These are phyloP conservation scores for Thereva unica DNA, from an alignment of 2,888 invertebrate genomes.

Conservation along the genomic window DNA sequence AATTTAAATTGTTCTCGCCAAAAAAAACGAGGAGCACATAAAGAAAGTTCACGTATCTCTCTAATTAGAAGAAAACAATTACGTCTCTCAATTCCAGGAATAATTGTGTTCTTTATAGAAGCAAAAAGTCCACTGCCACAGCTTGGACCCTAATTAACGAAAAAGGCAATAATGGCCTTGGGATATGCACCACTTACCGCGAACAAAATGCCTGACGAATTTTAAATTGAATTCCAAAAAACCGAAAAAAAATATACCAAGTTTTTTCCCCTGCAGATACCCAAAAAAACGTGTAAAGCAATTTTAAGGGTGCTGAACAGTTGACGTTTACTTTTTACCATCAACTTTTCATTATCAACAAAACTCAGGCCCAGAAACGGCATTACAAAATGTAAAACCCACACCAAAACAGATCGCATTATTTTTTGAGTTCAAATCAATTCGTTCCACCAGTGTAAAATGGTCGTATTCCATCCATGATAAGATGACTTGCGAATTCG, in stretches of 20 bases:
- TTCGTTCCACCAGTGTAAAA: slow-evolving; percentile 19
- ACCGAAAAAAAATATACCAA: background rate
- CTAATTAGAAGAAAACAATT: too few relatives aligned
- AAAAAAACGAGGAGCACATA: too few relatives aligned
- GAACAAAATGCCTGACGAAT: slow-evolving; percentile 28
- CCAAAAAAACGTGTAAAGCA: background rate
- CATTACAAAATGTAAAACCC: slow-evolving; percentile 9
- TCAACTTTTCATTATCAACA: slow-evolving; percentile 10
- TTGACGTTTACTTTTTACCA: slow-evolving; percentile 1
- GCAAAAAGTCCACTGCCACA: background rate
- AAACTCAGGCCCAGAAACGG: background rate
- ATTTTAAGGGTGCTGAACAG: slow-evolving; percentile 10
- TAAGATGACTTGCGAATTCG: slow-evolving; percentile 27
- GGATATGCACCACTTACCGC: slow-evolving; percentile 16
- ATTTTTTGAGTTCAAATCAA: slow-evolving; percentile 14
- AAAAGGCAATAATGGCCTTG: background rate
- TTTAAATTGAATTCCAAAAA: slow-evolving; percentile 16
- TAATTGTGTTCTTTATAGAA: too few relatives aligned
- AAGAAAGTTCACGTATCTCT: too few relatives aligned
- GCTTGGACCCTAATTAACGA: slow-evolving; percentile 6
- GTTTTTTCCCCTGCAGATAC: background rate
- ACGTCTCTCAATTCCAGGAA: too few relatives aligned
- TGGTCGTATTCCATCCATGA: slow-evolving; percentile 1
- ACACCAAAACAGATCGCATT: background rate
- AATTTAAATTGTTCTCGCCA: too few relatives aligned